A percentile compares a stretch with the other conserved stretches of the same genome.
Conservation (phyloP, 2,888 invertebrate species). For the Furcula furcula region DNA sequence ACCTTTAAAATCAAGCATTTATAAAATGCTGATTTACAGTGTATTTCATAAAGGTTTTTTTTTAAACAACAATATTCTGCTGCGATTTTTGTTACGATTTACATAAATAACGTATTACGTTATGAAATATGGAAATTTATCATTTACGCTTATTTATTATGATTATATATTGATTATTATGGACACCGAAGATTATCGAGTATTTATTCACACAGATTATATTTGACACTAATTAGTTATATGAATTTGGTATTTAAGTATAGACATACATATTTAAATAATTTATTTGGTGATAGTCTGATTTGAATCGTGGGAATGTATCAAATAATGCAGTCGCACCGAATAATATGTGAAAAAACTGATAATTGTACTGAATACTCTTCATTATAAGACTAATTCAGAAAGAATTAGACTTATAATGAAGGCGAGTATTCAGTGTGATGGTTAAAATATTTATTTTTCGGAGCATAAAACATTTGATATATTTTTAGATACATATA, state of each 20-base stretch:
- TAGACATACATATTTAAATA: neutral
- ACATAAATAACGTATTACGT: too few species aligned
- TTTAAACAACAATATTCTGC: too few species aligned
- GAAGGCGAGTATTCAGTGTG: too few species aligned
- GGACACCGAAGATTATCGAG: conserved; percentile 1
- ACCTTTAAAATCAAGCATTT: too few species aligned
- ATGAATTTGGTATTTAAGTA: neutral
- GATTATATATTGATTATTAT: neutral
- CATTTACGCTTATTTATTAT: neutral
- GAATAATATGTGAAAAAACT: neutral
- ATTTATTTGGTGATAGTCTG: conserved; percentile 1
- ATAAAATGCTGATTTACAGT: too few species aligned
- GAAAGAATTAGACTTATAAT: too few species aligned
- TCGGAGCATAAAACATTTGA: too few species aligned
- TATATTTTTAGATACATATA: too few species aligned
- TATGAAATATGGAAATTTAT: neutral
- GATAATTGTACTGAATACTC: neutral
- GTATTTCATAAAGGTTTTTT: too few species aligned
- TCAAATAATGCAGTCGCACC: neutral
- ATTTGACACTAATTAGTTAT: neutral
- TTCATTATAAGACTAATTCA: too few species aligned
- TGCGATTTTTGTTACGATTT: too few species aligned
- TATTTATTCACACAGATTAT: neutral
- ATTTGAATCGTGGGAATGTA: neutral
- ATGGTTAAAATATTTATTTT: too few species aligned